These are phyloP conservation scores for Frankliniella fusca DNA, from an alignment of 2,888 invertebrate species.

Conservation along the genomic window DNA sequence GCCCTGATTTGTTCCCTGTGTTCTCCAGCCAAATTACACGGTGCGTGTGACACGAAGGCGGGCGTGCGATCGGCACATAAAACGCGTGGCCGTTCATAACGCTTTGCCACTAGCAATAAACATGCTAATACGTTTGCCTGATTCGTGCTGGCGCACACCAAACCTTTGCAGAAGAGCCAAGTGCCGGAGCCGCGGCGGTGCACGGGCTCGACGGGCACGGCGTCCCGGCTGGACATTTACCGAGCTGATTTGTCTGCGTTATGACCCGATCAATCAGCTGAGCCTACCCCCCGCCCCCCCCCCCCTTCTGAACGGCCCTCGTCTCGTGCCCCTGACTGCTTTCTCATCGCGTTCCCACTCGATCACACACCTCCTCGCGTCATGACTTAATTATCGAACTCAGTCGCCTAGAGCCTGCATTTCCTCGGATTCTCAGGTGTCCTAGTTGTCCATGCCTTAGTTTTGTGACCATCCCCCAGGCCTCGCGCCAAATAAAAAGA, in stretches of 20 bases:
- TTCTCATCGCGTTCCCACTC: too few species aligned
- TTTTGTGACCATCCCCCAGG: too few species aligned
- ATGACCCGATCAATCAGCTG: neutral
- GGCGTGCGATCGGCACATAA: neutral
- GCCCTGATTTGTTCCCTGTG: neutral
- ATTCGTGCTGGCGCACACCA: neutral
- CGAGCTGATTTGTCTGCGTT: neutral
- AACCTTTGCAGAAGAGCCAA: neutral
- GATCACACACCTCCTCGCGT: too few species aligned
- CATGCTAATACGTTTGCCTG: constrained; percentile 3
- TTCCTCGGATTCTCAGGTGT: too few species aligned
- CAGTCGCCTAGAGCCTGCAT: too few species aligned
- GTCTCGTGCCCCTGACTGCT: too few species aligned
- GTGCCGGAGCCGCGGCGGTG: neutral
- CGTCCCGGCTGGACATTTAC: neutral
- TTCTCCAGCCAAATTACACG: neutral
- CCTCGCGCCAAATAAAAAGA: too few species aligned
- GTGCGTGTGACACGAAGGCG: neutral
- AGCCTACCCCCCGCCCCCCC: neutral
- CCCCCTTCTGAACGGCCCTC: neutral
- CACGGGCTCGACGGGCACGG: neutral
- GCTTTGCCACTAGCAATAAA: neutral
- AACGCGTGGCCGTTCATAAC: neutral
- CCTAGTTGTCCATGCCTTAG: too few species aligned
- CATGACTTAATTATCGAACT: too few species aligned